These are phyloP conservation scores for Melanotaenia trifasciata DNA, from an alignment of 2,797 vertebrate species.

Conservation along the genomic window DNA sequence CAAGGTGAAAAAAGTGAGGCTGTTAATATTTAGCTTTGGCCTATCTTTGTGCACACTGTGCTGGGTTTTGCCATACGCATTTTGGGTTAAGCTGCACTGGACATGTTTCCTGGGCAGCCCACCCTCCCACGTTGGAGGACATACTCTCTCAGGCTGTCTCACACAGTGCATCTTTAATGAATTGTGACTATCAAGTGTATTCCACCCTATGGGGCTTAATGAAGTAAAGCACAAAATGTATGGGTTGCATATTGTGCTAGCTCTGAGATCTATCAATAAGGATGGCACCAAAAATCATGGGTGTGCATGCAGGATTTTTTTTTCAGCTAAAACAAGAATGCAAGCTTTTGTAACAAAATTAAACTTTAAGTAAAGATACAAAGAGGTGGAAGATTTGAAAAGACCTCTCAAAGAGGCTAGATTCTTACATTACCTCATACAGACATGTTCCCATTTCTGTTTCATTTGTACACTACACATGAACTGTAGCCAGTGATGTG, in stretches of 20 bases:
- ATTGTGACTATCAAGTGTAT: slow-evolving; percentile 59
- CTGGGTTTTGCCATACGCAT: slow-evolving; percentile 38
- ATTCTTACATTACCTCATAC: slow-evolving; percentile 21
- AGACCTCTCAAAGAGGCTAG: not conserved
- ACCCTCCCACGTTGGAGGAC: slow-evolving; percentile 41
- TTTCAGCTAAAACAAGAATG: slow-evolving; percentile 27
- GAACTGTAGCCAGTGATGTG: slow-evolving; percentile 47
- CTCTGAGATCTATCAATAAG: slow-evolving; percentile 44
- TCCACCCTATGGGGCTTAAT: slow-evolving; percentile 57
- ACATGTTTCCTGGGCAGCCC: slow-evolving; percentile 27
- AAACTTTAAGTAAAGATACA: slow-evolving; percentile 12
- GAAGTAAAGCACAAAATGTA: slow-evolving; percentile 53
- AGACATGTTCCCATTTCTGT: slow-evolving; percentile 32
- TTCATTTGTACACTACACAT: slow-evolving; percentile 55
- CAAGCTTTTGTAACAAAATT: slow-evolving; percentile 1
- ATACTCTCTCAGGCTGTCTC: slow-evolving; percentile 67
- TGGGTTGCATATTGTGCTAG: slow-evolving; percentile 54
- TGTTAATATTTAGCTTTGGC: slow-evolving; percentile 55
- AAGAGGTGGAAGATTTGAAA: slow-evolving; percentile 16
- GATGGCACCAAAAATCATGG: slow-evolving; percentile 26
- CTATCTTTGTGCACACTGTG: slow-evolving; percentile 33
- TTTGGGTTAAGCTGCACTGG: slow-evolving; percentile 42
- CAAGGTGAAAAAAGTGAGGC: slow-evolving; percentile 34
- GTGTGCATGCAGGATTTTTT: slow-evolving; percentile 4
- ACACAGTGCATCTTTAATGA: slow-evolving; percentile 75